Base-by-base conservation (phyloP, 2,888 invertebrate genomes). In the Pollenia amentaria region DNA sequence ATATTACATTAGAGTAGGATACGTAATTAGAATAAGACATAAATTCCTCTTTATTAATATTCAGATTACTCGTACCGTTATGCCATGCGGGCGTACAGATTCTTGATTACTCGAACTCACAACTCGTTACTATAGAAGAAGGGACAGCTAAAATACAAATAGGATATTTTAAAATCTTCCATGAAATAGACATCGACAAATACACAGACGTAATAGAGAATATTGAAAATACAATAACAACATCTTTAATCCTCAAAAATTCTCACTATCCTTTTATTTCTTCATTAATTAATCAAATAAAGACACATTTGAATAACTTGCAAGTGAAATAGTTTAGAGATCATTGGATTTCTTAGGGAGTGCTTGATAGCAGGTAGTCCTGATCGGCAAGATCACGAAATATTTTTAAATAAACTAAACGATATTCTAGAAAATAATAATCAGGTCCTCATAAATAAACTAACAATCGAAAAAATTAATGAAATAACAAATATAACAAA, bases 91-190 rank as follows among this genome's bases (percentile, higher is more conserved):
- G 87, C 29, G 62, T 75, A 11, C 72, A 87, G 60, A 87, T 87
- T 11, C 53, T 88, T 2, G 85, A 87, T 16, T 88, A 88, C 53
- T 73, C 76, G 11, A 81, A 85, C 53, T 64, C 72, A 9, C 81
- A 86, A 18, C n/a, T 84, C 2, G 51, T 86, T 4, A 38, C 70
- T 6, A 69, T 88, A 6, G 72, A 82, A 18, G 67, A 42, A 11
- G 85, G 87, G 62, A 77, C n/a, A 10, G 77, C 79, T 1, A 88
- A 57, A 65, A 38, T 84, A 0, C 70, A 84, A 51, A 79, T 65
- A 10, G 85, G 87, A 46, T 53, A 44, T 12, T 79, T 84, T 44
- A 87, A 85, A 64, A 44, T 85, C 8, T 62, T 88, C 21, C 87
- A 88, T 29, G 16, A 67, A 12, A 73, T 87, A 14, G 76, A 88